Base-by-base conservation (phyloP, 2,797 vertebrate species). In the Trematomus bernacchii region DNA sequence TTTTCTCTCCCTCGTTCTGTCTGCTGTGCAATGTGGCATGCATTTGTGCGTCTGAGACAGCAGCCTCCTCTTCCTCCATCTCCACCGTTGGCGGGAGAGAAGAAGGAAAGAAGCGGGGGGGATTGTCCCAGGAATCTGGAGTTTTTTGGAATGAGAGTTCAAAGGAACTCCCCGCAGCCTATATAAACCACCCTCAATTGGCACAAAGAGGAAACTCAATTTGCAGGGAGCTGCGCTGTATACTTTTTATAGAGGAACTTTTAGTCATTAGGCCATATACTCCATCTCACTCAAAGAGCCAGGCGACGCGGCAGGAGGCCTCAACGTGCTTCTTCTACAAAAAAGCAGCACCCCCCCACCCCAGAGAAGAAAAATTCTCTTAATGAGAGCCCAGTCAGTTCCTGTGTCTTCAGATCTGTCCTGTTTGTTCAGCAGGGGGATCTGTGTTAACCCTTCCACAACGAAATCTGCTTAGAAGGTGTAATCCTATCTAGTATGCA, bases 171-270 rank as follows among this genome's bases (percentile, higher is more conserved):
- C 94, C 94, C 66, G 91, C 93, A 94, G 94, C 94, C 94, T 93
- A 94, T 94, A 96, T 95, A 96, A 96, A 95, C 95, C 94, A 94
- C 95, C 94, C 95, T 95, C 95, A 95, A 95, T 94, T 95, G 95
- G 95, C 95, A 95, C 95, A 93, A 94, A 95, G 93, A 96, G 95
- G 95, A 96, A 96, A 95, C 94, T 95, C 94, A 96, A 96, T 95
- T 96, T 96, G 94, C 95, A 96, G 94, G 93, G 94, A 95, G 92
- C 94, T 93, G 91, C 54, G 86, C 91, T 91, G 93, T 93, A 94
- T 95, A 95, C 91, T 92, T 96, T 96, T 96, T 96, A 96, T 95
- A 93, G 94, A 94, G 94, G 94, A 95, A 95, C 94, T 94, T 94
- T 94, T 93, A 94, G 94, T 96, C 95, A 96, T 96, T 95, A 96